Conservation (phyloP, 2,888 invertebrate species). For the Apodemia mormo region DNA sequence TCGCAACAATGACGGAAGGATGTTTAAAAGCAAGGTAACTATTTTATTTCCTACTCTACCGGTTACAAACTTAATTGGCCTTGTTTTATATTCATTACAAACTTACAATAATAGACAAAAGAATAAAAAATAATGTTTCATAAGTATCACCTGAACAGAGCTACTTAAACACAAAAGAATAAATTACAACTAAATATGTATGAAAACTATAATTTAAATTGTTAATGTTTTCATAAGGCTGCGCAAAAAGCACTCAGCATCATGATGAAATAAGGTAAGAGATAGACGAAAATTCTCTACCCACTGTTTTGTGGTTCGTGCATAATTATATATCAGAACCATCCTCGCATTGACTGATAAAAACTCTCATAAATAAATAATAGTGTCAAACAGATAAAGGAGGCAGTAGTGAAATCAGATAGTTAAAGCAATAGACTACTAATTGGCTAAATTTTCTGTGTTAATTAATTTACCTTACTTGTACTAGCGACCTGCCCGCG, state of each 20-base stretch:
- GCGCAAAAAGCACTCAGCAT: background rate
- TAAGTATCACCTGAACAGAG: background rate
- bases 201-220: background rate
- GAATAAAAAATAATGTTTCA: background rate
- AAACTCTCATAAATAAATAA: no score
- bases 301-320: background rate
- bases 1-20: conserved; percentile 26
- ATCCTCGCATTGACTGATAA: no score
- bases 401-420: no score
- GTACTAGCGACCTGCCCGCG: no score
- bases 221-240: background rate
- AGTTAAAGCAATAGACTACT: no score
- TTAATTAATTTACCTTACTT: no score
- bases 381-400: no score
- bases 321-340: no score
- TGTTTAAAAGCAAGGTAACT: conserved; percentile 27
- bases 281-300: background rate
- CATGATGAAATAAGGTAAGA: background rate
- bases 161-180: background rate
- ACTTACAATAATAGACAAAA: background rate
- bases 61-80: conserved; percentile 17
- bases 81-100: conserved; percentile 22
- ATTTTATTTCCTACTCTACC: conserved; percentile 20
- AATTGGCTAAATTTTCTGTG: no score
- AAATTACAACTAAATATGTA: background rate